These are phyloP conservation scores for Apistogramma diplotaenia DNA, from an alignment of 2,113 vertebrate species.

Conservation along the genomic window DNA sequence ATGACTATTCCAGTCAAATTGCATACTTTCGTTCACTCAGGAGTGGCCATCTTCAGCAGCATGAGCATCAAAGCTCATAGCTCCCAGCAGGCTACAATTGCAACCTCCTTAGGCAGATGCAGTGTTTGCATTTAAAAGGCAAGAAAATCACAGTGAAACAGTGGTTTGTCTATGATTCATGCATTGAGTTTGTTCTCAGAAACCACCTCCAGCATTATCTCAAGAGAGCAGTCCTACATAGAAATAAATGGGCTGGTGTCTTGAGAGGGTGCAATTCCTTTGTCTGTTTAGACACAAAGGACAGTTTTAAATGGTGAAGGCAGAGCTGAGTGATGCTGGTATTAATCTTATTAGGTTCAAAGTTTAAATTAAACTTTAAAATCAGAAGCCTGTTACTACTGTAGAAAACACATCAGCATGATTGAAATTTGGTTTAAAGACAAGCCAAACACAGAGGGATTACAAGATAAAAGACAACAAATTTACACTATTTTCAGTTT, in stretches of 20 bases:
- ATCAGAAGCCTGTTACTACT: slow-evolving; percentile 22
- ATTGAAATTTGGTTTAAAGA: slow-evolving; percentile 10
- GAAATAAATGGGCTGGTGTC: slow-evolving; percentile 40
- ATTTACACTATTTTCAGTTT: slow-evolving; percentile 7
- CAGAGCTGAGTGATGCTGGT: slow-evolving; percentile 8
- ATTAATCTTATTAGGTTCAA: slow-evolving; percentile 5
- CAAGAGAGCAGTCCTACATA: slow-evolving; percentile 41
- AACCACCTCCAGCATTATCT: slow-evolving; percentile 50
- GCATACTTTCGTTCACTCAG: slow-evolving; percentile 31
- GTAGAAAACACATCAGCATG: neutral
- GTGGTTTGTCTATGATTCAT: slow-evolving; percentile 26
- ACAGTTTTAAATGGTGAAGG: slow-evolving; percentile 35
- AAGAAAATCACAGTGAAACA: slow-evolving; percentile 42
- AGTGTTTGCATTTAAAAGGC: slow-evolving; percentile 37
- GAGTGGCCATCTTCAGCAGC: slow-evolving; percentile 10
- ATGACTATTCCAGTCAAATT: slow-evolving; percentile 35
- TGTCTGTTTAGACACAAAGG: slow-evolving; percentile 45
- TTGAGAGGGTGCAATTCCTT: slow-evolving; percentile 33
- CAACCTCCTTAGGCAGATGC: slow-evolving; percentile 18
- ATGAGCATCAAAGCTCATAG: slow-evolving; percentile 12
- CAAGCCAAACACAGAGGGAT: neutral
- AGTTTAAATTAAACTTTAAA: slow-evolving; percentile 9
- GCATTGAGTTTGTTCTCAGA: slow-evolving; percentile 19
- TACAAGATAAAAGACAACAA: slow-evolving; percentile 16
- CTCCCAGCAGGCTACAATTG: neutral